Evolutionary conservation across 2,888 invertebrate genomes (phyloP).

Genomic region (Drosophila pegasa): DNA sequence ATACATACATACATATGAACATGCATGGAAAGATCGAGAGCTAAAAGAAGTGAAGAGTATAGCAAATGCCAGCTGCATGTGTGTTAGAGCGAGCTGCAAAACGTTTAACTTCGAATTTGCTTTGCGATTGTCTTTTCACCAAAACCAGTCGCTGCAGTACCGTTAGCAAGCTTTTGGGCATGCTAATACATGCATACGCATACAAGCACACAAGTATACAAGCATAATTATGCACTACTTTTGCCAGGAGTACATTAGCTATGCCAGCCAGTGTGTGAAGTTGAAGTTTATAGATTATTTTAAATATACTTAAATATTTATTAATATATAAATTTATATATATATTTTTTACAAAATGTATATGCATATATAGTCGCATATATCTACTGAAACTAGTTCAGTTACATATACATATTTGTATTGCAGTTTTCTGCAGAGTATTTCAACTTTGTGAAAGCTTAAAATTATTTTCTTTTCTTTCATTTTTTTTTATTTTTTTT

Average conservation of each 20-base stretch:
- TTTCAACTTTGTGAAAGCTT: neutral
- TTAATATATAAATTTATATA: neutral
- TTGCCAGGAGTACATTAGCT: neutral
- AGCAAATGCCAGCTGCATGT: conserved; percentile 6
- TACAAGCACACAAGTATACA: conserved; percentile 20
- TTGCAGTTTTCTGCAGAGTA: conserved; percentile 1
- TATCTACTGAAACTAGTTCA: neutral
- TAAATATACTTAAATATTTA: neutral
- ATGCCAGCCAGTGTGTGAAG: neutral
- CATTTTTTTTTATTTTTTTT: too few relatives aligned
- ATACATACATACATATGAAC: neutral
- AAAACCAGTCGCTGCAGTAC: conserved; percentile 64
- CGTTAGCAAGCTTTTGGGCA: conserved; percentile 46
- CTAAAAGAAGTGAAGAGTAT: conserved; percentile 3
- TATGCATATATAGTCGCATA: too few relatives aligned
- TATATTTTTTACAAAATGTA: too few relatives aligned
- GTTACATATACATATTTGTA: neutral
- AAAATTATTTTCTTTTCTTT: too few relatives aligned
- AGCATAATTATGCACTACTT: neutral
- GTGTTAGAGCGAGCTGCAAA: conserved; percentile 16
- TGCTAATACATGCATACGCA: conserved; percentile 26
- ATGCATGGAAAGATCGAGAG: conserved; percentile 15
- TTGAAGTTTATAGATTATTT: too few relatives aligned
- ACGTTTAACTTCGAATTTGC: conserved; percentile 13
- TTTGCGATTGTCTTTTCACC: conserved; percentile 4